Evolutionary conservation across 2,797 vertebrate genomes (phyloP).

Genomic region (Tokudaia muenninki): DNA sequence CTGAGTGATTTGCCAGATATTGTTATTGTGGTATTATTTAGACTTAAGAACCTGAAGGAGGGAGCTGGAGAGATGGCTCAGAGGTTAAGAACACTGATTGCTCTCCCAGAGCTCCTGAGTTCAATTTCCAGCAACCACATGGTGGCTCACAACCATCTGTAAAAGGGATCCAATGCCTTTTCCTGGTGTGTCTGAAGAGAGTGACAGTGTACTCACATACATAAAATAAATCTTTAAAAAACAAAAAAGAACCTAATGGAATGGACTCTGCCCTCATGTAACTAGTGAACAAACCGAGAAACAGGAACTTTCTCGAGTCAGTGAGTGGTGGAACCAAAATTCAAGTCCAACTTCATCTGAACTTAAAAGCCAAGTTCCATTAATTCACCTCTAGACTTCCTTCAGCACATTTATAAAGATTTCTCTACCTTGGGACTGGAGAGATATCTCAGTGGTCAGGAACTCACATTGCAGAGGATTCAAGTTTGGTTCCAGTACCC

Average conservation of each 20-base stretch:
- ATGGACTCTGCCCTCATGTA: not conserved
- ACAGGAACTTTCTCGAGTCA: not conserved
- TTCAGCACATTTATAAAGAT: not conserved
- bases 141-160: too few relatives aligned
- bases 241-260: not conserved
- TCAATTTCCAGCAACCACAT: too few relatives aligned
- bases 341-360: conserved; percentile 2
- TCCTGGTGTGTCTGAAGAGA: too few relatives aligned
- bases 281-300: not conserved
- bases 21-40: not conserved
- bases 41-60: not conserved
- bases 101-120: too few relatives aligned
- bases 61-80: too few relatives aligned
- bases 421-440: not conserved
- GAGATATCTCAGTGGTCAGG: not conserved
- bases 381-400: not conserved
- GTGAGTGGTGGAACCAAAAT: not conserved
- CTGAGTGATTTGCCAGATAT: not conserved
- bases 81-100: too few relatives aligned
- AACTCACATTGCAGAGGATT: not conserved
- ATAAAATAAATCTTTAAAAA: too few relatives aligned
- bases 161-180: too few relatives aligned
- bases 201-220: too few relatives aligned
- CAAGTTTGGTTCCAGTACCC: not conserved
- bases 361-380: not conserved